Base-by-base conservation (phyloP, 1,140 invertebrate genomes). In the Lanistes nyassanus region DNA sequence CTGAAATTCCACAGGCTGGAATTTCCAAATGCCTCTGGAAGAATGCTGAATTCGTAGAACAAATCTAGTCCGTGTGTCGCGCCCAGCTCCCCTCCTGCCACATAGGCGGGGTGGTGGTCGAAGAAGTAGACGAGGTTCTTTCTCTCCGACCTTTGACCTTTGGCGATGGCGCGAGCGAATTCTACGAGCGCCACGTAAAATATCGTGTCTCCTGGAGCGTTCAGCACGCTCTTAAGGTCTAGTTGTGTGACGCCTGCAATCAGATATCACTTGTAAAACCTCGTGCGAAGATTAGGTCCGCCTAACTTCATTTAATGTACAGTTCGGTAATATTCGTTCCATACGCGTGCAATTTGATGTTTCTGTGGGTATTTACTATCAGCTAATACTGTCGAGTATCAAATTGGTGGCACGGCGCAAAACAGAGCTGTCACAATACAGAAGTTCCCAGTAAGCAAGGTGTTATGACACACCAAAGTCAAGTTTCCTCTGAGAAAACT, bases 61-160 rank as follows among this genome's bases (percentile, higher is more conserved):
- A 65, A 23, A 23, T 65, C 62, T 36, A 47, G 0, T 23, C 62
- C 62, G 23, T 65, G 62, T 9, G 31, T 11, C 2, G 34, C 3
- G 29, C 62, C 62, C n/a, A 23, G 3, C 3, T 65, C 9, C 4
- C 29, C 29, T 47, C 42, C 42, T 19, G 7, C 13, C n/a, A 65
- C 21, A 31, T 13, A 65, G 26, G 26, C 34, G 11, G 62, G 62
- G 62, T 34, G 34, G 62, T 65, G 34, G 62, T 65, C 36, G 62
- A 65, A 65, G 62, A 31, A 36, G 34, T 65, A 65, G 62, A 31
- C 62, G 26, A 65, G 62, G 34, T 65, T 65, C 13, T 31, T 26
- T 26, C 36, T 26, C 26, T 36, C 62, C 16, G 62, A 4, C 62
- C 9, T 31, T 37, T 23, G 21, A 23, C 62, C 62, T 1, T 9